These are phyloP conservation scores for Coluber constrictor DNA, from an alignment of 2,797 vertebrate species.

Conservation along the genomic window DNA sequence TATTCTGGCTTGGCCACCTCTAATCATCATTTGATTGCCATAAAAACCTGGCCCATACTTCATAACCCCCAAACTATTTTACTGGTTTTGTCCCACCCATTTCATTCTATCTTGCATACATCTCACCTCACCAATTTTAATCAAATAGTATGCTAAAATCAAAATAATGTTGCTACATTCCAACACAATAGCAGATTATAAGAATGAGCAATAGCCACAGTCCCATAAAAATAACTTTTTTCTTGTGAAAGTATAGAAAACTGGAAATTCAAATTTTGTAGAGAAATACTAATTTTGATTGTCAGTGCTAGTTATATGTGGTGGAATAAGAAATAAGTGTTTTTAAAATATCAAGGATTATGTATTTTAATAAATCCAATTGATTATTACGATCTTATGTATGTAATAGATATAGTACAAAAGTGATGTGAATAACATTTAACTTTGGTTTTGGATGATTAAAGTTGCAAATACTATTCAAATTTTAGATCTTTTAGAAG, in stretches of 20 bases:
- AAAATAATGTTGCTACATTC: not conserved
- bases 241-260: no score
- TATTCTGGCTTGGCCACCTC: not conserved
- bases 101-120: not conserved
- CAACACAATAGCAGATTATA: not conserved
- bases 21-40: not conserved
- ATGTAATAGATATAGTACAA: no score
- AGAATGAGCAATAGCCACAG: not conserved
- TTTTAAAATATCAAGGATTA: not conserved
- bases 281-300: not conserved
- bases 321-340: not conserved
- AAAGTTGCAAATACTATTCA: no score
- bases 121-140: not conserved
- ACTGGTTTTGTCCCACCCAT: no score
- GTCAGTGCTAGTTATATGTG: not conserved
- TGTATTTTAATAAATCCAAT: not conserved
- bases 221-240: no score
- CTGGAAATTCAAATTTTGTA: not conserved
- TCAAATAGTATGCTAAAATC: not conserved
- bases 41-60: no score
- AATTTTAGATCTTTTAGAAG: no score
- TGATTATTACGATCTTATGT: not conserved
- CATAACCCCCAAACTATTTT: no score
- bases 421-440: no score
- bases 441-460: no score